Evolutionary conservation across 2,888 invertebrate genomes (phyloP).

Genomic region (Liposcelis brunnea): DNA sequence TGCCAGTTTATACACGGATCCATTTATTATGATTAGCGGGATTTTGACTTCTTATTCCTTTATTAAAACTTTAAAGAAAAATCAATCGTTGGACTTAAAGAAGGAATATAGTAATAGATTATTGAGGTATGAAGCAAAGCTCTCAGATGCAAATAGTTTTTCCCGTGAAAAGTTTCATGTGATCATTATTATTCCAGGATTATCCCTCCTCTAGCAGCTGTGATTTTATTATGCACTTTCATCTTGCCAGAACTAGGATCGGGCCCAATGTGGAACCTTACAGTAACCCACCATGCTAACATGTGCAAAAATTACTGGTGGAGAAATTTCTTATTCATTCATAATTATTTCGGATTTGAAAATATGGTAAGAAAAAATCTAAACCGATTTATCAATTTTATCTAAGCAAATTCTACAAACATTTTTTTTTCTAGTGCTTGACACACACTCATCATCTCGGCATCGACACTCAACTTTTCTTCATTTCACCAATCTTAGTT

Average conservation of each 20-base stretch:
- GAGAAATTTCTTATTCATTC: slow-evolving; percentile 51
- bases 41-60: slow-evolving; percentile 45
- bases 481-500: slow-evolving; percentile 40
- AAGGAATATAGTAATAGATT: slow-evolving; percentile 44
- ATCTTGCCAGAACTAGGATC: slow-evolving; percentile 41
- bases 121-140: slow-evolving; percentile 27
- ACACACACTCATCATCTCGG: slow-evolving; percentile 55
- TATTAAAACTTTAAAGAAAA: slow-evolving; percentile 36
- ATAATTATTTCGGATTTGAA: slow-evolving; percentile 54
- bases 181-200: slow-evolving; percentile 26
- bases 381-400: no score
- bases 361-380: slow-evolving; percentile 37
- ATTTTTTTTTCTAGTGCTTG: slow-evolving; percentile 34
- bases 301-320: slow-evolving; percentile 52
- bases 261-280: slow-evolving; percentile 52
- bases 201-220: slow-evolving; percentile 42
- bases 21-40: slow-evolving; percentile 51
- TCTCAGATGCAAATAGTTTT: slow-evolving; percentile 4
- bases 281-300: slow-evolving; percentile 45
- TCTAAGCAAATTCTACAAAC: not conserved
- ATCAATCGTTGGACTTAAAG: slow-evolving; percentile 34
- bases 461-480: slow-evolving; percentile 50
- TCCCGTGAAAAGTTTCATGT: not conserved
- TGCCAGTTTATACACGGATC: slow-evolving; percentile 52
- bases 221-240: slow-evolving; percentile 48